Conservation (phyloP, 2,888 invertebrate species). For the Frankliniella intonsa region DNA sequence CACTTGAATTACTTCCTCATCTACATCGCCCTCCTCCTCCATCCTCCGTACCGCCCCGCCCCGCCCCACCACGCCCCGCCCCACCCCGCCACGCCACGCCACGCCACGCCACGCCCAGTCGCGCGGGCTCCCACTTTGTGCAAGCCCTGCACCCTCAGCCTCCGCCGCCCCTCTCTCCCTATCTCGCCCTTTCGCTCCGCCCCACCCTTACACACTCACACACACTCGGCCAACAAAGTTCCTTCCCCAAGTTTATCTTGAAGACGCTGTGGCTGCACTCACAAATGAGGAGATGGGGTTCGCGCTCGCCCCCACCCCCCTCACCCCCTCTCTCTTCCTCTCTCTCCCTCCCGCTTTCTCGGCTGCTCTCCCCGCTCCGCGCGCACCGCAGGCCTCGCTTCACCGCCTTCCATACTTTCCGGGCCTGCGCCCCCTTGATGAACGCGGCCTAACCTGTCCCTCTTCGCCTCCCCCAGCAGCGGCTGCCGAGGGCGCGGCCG, state of each 20-base stretch:
- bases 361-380: neutral
- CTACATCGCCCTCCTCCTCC: neutral
- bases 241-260: conserved; percentile 22
- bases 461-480: neutral
- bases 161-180: neutral
- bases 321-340: neutral
- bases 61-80: too few species aligned
- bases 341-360: neutral
- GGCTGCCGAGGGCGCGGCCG: too few species aligned
- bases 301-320: neutral
- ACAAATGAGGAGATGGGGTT: conserved; percentile 22
- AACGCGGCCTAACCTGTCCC: neutral
- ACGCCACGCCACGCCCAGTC: neutral
- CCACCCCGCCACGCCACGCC: neutral
- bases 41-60: neutral
- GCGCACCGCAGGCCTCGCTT: neutral
- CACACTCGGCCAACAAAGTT: conserved; percentile 24
- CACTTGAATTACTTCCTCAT: conserved; percentile 23
- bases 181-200: too few species aligned
- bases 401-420: conserved; percentile 19
- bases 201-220: neutral
- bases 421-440: neutral
- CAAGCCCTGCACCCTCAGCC: neutral
- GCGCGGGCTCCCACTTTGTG: neutral
- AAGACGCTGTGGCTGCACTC: conserved; percentile 25